These are phyloP conservation scores for Gonocerus acuteangulatus DNA, from an alignment of 2,888 invertebrate genomes.

Conservation along the genomic window DNA sequence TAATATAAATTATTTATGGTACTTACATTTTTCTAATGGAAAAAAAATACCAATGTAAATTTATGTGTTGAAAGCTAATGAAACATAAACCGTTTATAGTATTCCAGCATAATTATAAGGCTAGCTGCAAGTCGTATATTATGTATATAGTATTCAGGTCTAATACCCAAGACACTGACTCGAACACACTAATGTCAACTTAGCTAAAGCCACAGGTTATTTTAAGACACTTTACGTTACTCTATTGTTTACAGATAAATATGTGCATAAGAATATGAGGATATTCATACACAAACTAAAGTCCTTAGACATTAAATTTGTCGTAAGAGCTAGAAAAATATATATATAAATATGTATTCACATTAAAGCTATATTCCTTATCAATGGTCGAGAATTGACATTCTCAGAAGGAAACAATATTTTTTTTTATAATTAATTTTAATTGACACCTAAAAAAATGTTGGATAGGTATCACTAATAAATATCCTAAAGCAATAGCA, in stretches of 20 bases:
- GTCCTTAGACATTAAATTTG: neutral
- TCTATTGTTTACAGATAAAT: slow-evolving; percentile 1
- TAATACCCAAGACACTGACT: neutral
- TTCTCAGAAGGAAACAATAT: too few relatives aligned
- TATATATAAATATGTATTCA: neutral
- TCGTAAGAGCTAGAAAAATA: slow-evolving; percentile 18
- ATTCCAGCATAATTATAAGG: neutral
- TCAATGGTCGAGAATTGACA: too few relatives aligned
- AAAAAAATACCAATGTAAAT: too few relatives aligned
- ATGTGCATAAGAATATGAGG: too few relatives aligned
- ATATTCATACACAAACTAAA: neutral
- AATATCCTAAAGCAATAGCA: too few relatives aligned
- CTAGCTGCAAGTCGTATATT: neutral
- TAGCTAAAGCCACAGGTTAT: slow-evolving; percentile 12
- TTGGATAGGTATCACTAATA: too few relatives aligned
- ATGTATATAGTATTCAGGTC: slow-evolving; percentile 10
- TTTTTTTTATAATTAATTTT: too few relatives aligned
- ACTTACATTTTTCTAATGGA: too few relatives aligned
- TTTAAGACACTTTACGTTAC: slow-evolving; percentile 16
- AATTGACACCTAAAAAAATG: neutral
- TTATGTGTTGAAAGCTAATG: too few relatives aligned
- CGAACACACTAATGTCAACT: slow-evolving; percentile 19
- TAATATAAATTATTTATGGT: too few relatives aligned
- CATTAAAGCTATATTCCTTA: neutral
- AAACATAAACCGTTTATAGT: too few relatives aligned